Conservation (phyloP, 2,888 invertebrate species). For the Apomyelois bistriatella region DNA sequence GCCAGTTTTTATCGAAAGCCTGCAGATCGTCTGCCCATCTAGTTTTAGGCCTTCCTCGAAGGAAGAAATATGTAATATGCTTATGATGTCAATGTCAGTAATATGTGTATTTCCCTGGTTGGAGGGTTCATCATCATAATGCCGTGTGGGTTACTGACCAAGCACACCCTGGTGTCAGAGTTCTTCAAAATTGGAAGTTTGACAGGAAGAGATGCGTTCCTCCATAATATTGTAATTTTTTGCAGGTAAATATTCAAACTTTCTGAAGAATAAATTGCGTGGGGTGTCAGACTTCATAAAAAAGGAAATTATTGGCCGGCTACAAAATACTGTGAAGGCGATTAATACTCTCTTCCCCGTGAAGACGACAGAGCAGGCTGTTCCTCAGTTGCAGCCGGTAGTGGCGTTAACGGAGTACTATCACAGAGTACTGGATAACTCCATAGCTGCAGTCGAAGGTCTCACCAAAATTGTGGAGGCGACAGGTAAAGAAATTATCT, state of each 20-base stretch:
- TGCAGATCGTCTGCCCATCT: too few relatives aligned
- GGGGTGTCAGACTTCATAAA: conserved; percentile 61
- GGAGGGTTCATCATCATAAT: too few relatives aligned
- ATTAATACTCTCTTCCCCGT: conserved; percentile 55
- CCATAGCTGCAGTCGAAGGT: conserved; percentile 56
- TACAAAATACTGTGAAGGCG: conserved; percentile 47
- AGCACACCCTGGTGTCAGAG: too few relatives aligned
- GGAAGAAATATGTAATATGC: too few relatives aligned
- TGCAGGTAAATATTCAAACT: conserved; percentile 60
- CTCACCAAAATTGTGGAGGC: conserved; percentile 81
- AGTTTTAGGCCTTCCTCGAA: too few relatives aligned
- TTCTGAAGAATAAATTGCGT: conserved; percentile 49
- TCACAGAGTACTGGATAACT: conserved; percentile 51
- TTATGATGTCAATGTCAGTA: too few relatives aligned
- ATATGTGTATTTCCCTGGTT: too few relatives aligned
- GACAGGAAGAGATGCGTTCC: too few relatives aligned
- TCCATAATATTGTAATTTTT: conserved; percentile 7
- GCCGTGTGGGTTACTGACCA: too few relatives aligned
- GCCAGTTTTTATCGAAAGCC: too few relatives aligned
- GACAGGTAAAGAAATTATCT: conserved; percentile 53
- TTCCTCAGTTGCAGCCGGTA: conserved; percentile 47
- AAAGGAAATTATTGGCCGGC: conserved; percentile 61
- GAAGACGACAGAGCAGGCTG: conserved; percentile 31
- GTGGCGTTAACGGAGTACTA: conserved; percentile 48
- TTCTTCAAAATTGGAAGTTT: too few relatives aligned